Percentiles rank a stretch among this genome's conserved stretches.
Conservation (phyloP, 2,113 vertebrate genomes). For the Corynorhinus townsendii region DNA sequence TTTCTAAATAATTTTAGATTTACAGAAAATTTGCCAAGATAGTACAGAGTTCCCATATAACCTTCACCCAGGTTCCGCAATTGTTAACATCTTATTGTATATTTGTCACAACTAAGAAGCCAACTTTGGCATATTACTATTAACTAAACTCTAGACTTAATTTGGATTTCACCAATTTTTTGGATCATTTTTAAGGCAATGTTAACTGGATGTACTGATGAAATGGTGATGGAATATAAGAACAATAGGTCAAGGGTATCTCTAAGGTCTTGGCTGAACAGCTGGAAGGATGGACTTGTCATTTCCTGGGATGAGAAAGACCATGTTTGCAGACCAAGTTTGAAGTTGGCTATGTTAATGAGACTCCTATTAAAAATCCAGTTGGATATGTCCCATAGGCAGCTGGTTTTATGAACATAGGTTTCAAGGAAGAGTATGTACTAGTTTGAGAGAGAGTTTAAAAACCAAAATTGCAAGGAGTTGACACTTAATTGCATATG, state of each 20-base stretch:
- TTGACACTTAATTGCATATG: neutral
- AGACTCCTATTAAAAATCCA: constrained; percentile 4
- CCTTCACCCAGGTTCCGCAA: neutral
- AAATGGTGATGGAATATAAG: neutral
- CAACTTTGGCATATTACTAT: neutral
- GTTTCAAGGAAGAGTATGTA: neutral
- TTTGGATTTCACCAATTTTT: neutral
- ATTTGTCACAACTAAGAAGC: constrained; percentile 6
- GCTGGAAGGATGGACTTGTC: neutral
- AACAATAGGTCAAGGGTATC: neutral
- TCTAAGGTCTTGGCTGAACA: neutral
- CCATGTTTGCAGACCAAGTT: neutral
- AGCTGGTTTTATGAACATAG: neutral
- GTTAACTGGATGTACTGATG: neutral
- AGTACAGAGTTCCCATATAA: neutral
- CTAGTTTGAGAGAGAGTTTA: neutral
- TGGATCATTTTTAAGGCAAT: constrained; percentile 18
- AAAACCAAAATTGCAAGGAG: neutral
- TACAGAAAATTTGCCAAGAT: neutral
- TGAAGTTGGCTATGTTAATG: neutral
- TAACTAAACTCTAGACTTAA: constrained; percentile 3
- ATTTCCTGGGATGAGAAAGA: neutral
- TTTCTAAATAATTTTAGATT: constrained; percentile 22
- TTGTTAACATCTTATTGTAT: neutral
- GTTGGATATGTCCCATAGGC: neutral